Evolutionary conservation across 2,888 invertebrate genomes (phyloP).

Genomic region (Machimus atricapillus): DNA sequence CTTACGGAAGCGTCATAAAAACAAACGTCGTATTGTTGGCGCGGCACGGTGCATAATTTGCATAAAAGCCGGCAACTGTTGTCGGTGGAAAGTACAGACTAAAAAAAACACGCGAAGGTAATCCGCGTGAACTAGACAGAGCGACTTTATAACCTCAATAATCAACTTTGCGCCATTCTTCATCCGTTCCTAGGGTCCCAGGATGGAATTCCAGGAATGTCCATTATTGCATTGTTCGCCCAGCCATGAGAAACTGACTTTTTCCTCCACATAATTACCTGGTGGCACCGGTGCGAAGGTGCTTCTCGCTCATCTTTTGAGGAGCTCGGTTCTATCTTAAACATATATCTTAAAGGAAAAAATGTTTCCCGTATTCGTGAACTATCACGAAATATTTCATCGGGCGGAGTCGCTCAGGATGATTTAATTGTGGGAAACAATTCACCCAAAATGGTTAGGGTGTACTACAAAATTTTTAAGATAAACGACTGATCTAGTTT

Average conservation of each 20-base stretch:
- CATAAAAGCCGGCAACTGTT: conserved; percentile 5
- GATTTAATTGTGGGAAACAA: neutral
- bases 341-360: neutral
- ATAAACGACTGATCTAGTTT: neutral
- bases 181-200: neutral
- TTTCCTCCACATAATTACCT: conserved; percentile 25
- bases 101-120: neutral
- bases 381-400: conserved; percentile 14
- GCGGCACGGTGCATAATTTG: neutral
- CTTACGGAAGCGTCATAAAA: conserved; percentile 10
- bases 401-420: neutral
- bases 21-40: conserved; percentile 11
- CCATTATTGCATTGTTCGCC: conserved; percentile 30
- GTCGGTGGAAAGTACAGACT: neutral
- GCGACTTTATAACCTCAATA: conserved; percentile 36
- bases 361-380: neutral
- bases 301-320: neutral
- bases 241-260: conserved; percentile 11
- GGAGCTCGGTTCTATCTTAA: neutral
- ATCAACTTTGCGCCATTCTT: conserved; percentile 21
- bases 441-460: neutral
- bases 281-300: conserved; percentile 3
- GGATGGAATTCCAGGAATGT: conserved; percentile 24
- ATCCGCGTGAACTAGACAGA: conserved; percentile 29
- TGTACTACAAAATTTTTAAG: neutral